Evolutionary conservation across 2,888 invertebrate species (phyloP).

Genomic region (Cataglyphis albicans): DNA sequence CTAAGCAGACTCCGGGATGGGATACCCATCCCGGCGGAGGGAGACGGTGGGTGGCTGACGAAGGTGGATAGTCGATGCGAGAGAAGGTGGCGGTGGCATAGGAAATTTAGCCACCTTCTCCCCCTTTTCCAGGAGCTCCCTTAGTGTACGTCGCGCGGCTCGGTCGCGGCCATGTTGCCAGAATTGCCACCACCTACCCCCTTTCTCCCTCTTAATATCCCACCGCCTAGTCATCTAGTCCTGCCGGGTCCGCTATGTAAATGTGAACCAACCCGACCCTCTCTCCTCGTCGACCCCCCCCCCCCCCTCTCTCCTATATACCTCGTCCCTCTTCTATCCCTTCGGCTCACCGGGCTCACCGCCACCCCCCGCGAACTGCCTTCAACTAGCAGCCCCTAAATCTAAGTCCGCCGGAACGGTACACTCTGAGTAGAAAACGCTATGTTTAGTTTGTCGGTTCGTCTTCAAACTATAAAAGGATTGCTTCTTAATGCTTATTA

Average conservation of each 20-base stretch:
- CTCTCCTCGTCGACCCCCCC: slow-evolving; percentile 74
- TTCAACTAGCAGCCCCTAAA: slow-evolving; percentile 85
- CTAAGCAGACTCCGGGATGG: slow-evolving; percentile 80
- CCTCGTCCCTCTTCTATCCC: slow-evolving; percentile 70
- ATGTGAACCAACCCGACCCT: slow-evolving; percentile 83
- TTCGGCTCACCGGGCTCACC: slow-evolving; percentile 72
- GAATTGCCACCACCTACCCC: slow-evolving; percentile 85
- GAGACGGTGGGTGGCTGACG: slow-evolving; percentile 53
- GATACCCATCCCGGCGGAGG: slow-evolving; percentile 53
- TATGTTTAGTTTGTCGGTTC: slow-evolving; percentile 17
- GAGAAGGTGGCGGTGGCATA: slow-evolving; percentile 75
- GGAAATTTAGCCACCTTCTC: slow-evolving; percentile 76
- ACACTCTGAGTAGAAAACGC: slow-evolving; percentile 82
- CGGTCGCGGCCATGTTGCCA: slow-evolving; percentile 85
- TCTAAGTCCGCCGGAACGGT: slow-evolving; percentile 85
- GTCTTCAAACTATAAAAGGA: not conserved
- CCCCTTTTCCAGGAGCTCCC: slow-evolving; percentile 76
- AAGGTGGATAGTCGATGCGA: slow-evolving; percentile 66
- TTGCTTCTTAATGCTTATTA: not conserved
- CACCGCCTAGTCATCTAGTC: slow-evolving; percentile 85
- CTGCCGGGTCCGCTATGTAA: slow-evolving; percentile 85
- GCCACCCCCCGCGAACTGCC: slow-evolving; percentile 84
- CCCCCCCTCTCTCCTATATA: slow-evolving; percentile 63
- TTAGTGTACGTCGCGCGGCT: slow-evolving; percentile 79
- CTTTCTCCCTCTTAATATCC: slow-evolving; percentile 84